A percentile compares a stretch with the other conserved stretches of the same genome.
Evolutionary conservation across 2,113 vertebrate genomes (phyloP).

Genomic region (Ibidorhyncha struthersii): DNA sequence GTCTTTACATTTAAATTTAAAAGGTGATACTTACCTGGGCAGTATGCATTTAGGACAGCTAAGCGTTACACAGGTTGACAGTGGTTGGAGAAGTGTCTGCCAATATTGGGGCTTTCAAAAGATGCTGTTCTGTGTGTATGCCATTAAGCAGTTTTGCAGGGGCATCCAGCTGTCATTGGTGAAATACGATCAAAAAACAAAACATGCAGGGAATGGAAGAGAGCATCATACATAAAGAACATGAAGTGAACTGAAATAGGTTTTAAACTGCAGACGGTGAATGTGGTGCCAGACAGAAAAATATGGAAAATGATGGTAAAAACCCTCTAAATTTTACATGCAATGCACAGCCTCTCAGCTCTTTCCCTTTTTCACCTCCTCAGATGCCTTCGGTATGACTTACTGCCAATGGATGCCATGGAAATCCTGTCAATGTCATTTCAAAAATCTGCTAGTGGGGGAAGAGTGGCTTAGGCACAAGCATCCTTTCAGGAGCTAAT

Average conservation of each 20-base stretch:
- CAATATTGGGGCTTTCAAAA: not conserved
- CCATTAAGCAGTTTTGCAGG: not conserved
- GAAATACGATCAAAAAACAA: not conserved
- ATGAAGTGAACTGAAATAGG: not conserved
- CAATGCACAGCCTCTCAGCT: not conserved
- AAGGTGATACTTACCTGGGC: not conserved
- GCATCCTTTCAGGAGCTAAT: not conserved
- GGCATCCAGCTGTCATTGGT: not conserved
- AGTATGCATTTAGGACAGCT: not conserved
- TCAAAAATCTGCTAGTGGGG: not conserved
- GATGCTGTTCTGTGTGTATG: not conserved
- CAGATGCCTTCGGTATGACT: not conserved
- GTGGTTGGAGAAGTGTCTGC: not conserved
- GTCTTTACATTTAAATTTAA: not conserved
- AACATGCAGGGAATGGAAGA: not conserved
- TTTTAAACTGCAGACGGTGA: not conserved
- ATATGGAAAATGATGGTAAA: not conserved
- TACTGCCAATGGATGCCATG: not conserved
- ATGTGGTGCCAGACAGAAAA: not conserved
- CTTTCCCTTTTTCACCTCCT: not conserved
- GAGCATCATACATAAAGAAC: not conserved
- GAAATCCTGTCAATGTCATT: not conserved
- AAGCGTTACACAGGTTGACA: not conserved
- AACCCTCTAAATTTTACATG: not conserved
- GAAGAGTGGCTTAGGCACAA: not conserved